Evolutionary conservation across 1,140 invertebrate genomes (phyloP), one percentile per base, ranked within the genome.

Genomic region (Anagrus nilaparvatae): DNA sequence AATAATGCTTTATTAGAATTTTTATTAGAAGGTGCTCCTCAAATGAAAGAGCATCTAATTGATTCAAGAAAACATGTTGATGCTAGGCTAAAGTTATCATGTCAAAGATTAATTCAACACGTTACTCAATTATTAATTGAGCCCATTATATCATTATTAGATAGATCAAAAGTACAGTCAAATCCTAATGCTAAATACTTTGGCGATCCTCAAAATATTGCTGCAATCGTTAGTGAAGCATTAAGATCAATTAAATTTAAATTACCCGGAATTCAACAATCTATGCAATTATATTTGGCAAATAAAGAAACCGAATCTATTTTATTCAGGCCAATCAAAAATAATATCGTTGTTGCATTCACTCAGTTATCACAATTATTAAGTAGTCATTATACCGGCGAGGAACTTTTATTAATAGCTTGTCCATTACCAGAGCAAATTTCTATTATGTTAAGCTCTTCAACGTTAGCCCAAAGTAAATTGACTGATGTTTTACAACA

Each of bases 241-340:
- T 69, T 82, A 50, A 75, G 81, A 31, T 67, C 77, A 27, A 82
- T 95, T 18, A 90, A 90, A 64, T 71, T 77, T 2, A 82, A 84
- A 48, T 69, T 95, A 18, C 81, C 87, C 0, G 71, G 72, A 4
- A 67, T 97, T 4, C 87, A 94, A 52, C 74, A 82, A 1, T 85
- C 83, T 5, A 92, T 97, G 89, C 82, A 90, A 50, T 71, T 97
- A 0, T 97, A 97, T 65, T 69, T 97, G 13, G 87, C 92, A n/a
- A 97, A 97, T 69, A 78, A 81, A 49, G 93, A 97, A 65, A 97
- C 94, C 0, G 92, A 97, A 61, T 90, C 89, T 52, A 96, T 97
- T 59, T 72, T 97, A 2, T 95, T 96, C 54, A 76, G 90, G 41
- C 93, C 92, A 5, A 86, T 97, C 23, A 84, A 92, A 80, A 92